phyloP scores from a whole-genome alignment of 1,140 invertebrate species.

The Calliopsis andreniformis region DNA sequence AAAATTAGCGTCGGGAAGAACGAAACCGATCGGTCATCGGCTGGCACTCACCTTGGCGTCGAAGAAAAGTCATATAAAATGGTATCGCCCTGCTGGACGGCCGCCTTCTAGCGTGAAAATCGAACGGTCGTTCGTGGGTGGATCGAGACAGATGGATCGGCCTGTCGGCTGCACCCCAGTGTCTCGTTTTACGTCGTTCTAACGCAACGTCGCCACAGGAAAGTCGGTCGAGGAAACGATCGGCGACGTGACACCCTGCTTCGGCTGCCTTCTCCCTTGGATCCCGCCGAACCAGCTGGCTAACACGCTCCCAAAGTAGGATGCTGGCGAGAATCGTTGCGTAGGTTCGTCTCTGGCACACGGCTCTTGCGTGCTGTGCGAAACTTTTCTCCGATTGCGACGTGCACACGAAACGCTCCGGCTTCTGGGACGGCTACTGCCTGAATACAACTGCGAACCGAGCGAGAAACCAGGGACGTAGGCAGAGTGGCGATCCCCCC shows the following conservation, averaged over 20 bases:
- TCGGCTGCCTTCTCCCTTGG: background rate
- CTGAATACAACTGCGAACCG: conserved; percentile 65
- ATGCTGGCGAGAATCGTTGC: no score
- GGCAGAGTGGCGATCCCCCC: background rate
- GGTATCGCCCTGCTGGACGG: conserved; percentile 90
- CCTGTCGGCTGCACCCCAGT: conserved; percentile 67
- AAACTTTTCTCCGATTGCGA: conserved; percentile 26
- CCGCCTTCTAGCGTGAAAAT: conserved; percentile 81
- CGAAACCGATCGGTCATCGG: conserved; percentile 33
- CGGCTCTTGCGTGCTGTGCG: conserved; percentile 6
- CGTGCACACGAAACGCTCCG: conserved; percentile 52
- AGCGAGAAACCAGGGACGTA: conserved; percentile 40
- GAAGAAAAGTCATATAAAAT: conserved; percentile 93
- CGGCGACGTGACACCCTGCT: conserved; percentile 33
- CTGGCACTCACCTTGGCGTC: conserved; percentile 85
- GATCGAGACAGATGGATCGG: conserved; percentile 77
- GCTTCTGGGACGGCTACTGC: conserved; percentile 64
- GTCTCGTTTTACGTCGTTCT: conserved; percentile 39
- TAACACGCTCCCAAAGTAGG: no score
- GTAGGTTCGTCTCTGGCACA: no score
- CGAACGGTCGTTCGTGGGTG: conserved; percentile 67
- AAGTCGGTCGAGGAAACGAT: conserved; percentile 21
- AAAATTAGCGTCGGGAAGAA: conserved; percentile 69
- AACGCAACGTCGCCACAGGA: conserved; percentile 24
- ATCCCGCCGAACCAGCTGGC: no score